These are phyloP conservation scores for Melierax canorus DNA, from an alignment of 2,113 vertebrate genomes.

Conservation along the genomic window DNA sequence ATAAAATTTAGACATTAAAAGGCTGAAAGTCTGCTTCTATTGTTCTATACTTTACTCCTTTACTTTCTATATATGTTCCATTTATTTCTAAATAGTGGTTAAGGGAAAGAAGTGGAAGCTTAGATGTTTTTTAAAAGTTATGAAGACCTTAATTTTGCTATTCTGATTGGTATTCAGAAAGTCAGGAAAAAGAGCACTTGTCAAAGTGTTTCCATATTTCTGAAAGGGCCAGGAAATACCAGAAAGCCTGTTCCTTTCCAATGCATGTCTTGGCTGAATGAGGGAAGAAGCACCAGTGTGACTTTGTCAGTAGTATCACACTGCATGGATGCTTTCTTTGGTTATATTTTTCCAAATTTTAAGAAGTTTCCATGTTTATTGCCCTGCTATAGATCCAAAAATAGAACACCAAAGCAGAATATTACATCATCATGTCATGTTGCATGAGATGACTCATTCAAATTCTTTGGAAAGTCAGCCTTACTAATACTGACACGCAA, in stretches of 20 bases:
- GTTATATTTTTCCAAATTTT: not conserved
- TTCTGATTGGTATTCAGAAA: not conserved
- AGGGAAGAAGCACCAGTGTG: not conserved
- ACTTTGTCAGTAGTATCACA: not conserved
- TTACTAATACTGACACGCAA: not conserved
- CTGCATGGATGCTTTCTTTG: not conserved
- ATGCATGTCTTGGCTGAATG: not conserved
- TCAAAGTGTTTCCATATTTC: not conserved
- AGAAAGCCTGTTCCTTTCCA: not conserved
- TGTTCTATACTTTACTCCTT: not conserved
- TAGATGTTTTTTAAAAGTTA: not conserved
- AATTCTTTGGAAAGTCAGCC: not conserved
- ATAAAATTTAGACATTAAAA: not conserved
- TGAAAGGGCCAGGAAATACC: not conserved
- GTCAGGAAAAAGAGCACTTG: not conserved
- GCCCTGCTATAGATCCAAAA: not conserved
- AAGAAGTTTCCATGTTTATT: not conserved
- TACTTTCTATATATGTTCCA: not conserved
- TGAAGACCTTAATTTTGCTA: not conserved
- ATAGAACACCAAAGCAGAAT: not conserved
- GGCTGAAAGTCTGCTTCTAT: not conserved
- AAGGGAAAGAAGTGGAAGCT: not conserved
- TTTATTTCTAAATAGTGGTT: not conserved
- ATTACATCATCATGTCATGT: not conserved
- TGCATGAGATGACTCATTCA: not conserved